phyloP scores from a whole-genome alignment of 2,797 vertebrate genomes.

The Graptemys geographica region DNA sequence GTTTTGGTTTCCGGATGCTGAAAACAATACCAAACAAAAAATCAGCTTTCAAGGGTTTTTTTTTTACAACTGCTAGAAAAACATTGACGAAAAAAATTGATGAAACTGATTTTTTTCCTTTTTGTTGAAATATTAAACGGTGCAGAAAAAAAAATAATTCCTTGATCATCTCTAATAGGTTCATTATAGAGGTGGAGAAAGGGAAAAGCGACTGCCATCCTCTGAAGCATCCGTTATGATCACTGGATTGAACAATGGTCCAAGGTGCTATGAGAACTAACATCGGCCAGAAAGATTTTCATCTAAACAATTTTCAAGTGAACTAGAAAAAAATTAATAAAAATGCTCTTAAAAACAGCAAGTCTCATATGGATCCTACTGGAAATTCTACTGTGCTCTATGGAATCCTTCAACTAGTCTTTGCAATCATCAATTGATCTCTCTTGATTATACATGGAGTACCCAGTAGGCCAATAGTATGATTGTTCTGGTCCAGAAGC shows the following conservation, averaged over 20 bases:
- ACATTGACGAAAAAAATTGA: too few species aligned
- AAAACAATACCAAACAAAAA: too few species aligned
- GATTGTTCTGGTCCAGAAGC: background rate
- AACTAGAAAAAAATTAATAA: background rate
- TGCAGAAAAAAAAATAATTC: background rate
- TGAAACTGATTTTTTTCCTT: too few species aligned
- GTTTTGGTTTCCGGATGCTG: too few species aligned
- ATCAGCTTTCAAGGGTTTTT: too few species aligned
- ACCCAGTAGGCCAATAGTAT: background rate
- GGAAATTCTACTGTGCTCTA: accelerated
- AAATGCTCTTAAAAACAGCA: background rate
- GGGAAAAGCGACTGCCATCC: accelerated
- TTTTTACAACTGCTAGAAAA: too few species aligned
- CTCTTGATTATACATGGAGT: background rate
- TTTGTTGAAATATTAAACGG: too few species aligned
- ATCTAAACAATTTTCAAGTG: background rate
- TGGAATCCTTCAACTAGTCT: background rate
- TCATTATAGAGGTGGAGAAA: background rate
- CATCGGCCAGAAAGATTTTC: accelerated
- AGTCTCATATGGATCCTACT: background rate
- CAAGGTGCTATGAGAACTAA: background rate
- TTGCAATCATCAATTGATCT: background rate
- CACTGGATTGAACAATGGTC: background rate
- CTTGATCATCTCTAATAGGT: accelerated
- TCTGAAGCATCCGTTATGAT: background rate